phyloP scores from a whole-genome alignment of 2,888 invertebrate genomes.

The Antitype chi region DNA sequence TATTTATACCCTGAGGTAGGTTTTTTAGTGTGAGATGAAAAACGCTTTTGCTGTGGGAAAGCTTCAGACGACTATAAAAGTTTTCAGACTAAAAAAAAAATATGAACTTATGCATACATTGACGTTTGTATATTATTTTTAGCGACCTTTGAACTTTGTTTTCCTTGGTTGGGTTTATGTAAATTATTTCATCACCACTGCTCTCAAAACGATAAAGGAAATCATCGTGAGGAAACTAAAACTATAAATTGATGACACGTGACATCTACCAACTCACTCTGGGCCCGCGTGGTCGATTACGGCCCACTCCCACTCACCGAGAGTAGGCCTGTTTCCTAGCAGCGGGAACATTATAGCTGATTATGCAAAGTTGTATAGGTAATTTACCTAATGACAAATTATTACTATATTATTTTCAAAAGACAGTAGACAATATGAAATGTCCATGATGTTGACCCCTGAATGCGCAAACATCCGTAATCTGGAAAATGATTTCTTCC shows the following conservation, averaged over 20 bases:
- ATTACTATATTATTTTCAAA: background rate
- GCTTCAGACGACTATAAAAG: background rate
- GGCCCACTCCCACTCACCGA: too few species aligned
- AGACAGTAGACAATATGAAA: background rate
- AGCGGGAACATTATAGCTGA: too few species aligned
- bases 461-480: background rate
- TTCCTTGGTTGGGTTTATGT: too few species aligned
- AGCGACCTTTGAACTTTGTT: accelerated
- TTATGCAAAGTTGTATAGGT: background rate
- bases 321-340: too few species aligned
- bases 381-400: background rate
- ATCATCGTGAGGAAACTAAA: too few species aligned
- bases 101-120: too few species aligned
- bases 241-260: too few species aligned
- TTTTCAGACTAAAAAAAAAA: background rate
- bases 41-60: constrained; percentile 23
- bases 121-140: background rate
- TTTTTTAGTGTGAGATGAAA: constrained; percentile 17
- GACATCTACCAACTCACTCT: too few species aligned
- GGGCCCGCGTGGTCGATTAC: too few species aligned
- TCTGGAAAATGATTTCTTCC: constrained; percentile 14
- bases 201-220: too few species aligned
- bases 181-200: too few species aligned
- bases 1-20: constrained; percentile 47
- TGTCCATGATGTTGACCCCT: too few species aligned